phyloP scores from a whole-genome alignment of 2,797 vertebrate species.

The Zenarchopterus dispar region DNA sequence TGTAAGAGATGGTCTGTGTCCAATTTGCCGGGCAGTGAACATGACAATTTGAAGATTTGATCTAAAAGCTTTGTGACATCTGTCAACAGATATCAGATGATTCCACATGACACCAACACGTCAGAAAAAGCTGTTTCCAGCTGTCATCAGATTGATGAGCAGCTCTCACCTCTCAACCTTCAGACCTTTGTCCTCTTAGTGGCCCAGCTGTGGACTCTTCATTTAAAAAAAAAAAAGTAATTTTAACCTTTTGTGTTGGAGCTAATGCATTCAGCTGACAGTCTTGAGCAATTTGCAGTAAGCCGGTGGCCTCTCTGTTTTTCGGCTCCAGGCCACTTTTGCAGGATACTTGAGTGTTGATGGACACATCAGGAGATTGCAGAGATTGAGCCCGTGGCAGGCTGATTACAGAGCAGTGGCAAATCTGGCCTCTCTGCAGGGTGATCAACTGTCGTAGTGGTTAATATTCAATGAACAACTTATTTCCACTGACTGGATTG shows the following conservation, averaged over 20 bases:
- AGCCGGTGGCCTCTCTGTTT: not conserved
- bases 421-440: conserved; percentile 8
- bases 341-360: conserved; percentile 41
- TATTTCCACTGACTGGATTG: not conserved
- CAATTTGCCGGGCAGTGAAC: not conserved
- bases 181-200: not conserved
- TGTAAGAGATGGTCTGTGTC: not conserved
- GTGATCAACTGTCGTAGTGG: not conserved
- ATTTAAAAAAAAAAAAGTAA: conserved; percentile 1
- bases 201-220: not conserved
- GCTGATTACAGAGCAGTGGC: conserved; percentile 1
- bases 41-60: conserved; percentile 17
- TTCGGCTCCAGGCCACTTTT: conserved; percentile 24
- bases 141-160: conserved; percentile 18
- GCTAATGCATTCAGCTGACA: not conserved
- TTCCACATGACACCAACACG: conserved; percentile 8
- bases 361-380: conserved; percentile 47
- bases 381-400: conserved; percentile 35
- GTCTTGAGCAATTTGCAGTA: not conserved
- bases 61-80: conserved; percentile 29
- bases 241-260: not conserved
- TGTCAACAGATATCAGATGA: conserved; percentile 21
- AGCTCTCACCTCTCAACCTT: conserved; percentile 13
- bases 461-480: not conserved
- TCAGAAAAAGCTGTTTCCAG: conserved; percentile 23